Base-by-base conservation (phyloP, 53 echinoderm and acorn worm species). In the Mesocentrotus franciscanus region DNA sequence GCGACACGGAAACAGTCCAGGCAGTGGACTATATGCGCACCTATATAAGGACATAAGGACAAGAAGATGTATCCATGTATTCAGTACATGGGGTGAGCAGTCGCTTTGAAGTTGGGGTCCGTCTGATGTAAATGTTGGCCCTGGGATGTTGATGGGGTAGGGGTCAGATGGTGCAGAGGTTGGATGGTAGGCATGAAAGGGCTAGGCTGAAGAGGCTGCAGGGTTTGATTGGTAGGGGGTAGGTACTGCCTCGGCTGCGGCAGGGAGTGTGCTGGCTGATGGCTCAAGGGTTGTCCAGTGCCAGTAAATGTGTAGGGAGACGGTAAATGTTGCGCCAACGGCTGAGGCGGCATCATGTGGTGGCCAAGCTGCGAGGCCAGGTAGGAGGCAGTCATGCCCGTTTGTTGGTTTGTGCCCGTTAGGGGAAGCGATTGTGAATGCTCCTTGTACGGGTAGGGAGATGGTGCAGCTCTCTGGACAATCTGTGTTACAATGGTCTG, bases 301-400 rank as follows among this genome's bases (percentile, higher is more conserved):
- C 94, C 94, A 9, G 94, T 22, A 4, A 83, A 17, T 36, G 61
- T 62, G 26, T 94, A 94, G 8, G 94, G 94, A 10, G 94, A 83
- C 9, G 81, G 84, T 8, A 84, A 42, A 84, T 94, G 94, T 56
- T 94, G 94, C 32, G 83, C 62, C 60, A 84, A 36, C 15, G 84
- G 81, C 34, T 94, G 81, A 8, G 94, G 33, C 33, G 60, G 94
- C 59, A 94, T 36, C 60, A 94, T 61, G 30, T 83, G 94, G n/a
- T 94, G 94, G 29, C 94, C 85, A 14, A 94, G 94, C 94, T 94
- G 94, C 9, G 94, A 94, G 32, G 94, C 94, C 13, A 94, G 61
- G 61, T 94, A 94, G 22, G 94, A 94, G 10, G 84, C 84, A 36
- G 83, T 60, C 61, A 36, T 56, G 56, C 93, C 94, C 1, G 58